These are phyloP conservation scores for Toxonevra muliebris DNA, from an alignment of 2,888 invertebrate species.

Conservation along the genomic window DNA sequence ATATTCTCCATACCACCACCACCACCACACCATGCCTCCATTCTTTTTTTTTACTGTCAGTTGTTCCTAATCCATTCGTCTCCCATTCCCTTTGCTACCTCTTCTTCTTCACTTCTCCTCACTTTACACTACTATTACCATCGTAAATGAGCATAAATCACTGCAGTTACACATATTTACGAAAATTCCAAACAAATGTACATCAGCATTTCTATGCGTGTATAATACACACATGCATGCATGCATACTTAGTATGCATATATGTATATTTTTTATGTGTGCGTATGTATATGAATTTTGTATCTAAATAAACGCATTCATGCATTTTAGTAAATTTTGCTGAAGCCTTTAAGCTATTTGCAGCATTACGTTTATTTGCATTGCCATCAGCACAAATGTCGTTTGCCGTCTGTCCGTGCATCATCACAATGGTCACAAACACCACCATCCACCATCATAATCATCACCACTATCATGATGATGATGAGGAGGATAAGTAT, in stretches of 20 bases:
- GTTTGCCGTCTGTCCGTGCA: not conserved
- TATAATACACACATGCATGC: not conserved
- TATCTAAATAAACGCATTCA: conserved; percentile 4
- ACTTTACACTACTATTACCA: not conserved
- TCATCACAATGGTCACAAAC: not conserved
- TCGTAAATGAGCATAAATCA: not conserved
- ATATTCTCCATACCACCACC: too few species aligned
- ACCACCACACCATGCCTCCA: too few species aligned
- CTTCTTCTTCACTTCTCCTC: too few species aligned
- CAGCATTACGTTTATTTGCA: conserved; percentile 6
- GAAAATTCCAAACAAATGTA: not conserved
- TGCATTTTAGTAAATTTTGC: not conserved
- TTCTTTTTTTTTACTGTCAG: too few species aligned
- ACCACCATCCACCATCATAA: not conserved
- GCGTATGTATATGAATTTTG: not conserved
- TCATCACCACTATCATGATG: not conserved
- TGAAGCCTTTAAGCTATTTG: conserved; percentile 1
- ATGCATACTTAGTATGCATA: not conserved
- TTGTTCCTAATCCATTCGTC: too few species aligned
- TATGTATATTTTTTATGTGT: not conserved
- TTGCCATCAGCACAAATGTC: not conserved
- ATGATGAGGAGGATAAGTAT: not conserved
- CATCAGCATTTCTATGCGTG: not conserved
- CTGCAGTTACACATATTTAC: not conserved
- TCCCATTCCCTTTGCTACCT: too few species aligned